phyloP scores from a whole-genome alignment of 2,888 invertebrate genomes.

The Drosophila engyochracea region DNA sequence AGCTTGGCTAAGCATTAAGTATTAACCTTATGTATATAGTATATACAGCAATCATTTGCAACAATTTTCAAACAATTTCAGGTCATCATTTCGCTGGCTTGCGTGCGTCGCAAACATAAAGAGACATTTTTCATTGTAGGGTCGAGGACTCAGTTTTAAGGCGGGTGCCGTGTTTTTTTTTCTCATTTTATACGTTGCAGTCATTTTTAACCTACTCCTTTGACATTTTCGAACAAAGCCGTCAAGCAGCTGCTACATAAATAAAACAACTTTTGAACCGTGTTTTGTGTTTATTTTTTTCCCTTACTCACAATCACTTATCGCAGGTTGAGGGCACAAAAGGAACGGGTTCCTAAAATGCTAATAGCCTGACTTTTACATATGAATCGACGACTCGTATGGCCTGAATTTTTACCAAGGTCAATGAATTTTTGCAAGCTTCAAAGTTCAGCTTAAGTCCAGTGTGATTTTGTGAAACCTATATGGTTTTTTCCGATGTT shows the following conservation, averaged over 20 bases:
- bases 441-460: neutral
- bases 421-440: neutral
- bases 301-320: constrained; percentile 3
- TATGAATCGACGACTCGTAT: neutral
- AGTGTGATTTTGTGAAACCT: neutral
- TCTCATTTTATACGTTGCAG: neutral
- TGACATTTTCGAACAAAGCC: constrained; percentile 12
- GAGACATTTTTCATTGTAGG: constrained; percentile 40
- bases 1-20: neutral
- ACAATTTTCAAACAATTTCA: constrained; percentile 1
- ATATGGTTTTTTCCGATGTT: neutral
- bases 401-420: neutral
- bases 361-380: neutral
- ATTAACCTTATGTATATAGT: neutral
- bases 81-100: constrained; percentile 21
- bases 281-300: neutral
- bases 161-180: neutral
- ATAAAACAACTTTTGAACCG: constrained; percentile 27
- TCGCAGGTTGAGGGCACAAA: neutral
- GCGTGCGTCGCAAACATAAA: constrained; percentile 59
- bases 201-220: neutral
- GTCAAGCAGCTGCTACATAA: constrained; percentile 8
- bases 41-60: constrained; percentile 20
- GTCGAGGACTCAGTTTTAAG: constrained; percentile 1
- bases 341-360: neutral